phyloP scores from a whole-genome alignment of 2,888 invertebrate species.

The Papilio gigon region DNA sequence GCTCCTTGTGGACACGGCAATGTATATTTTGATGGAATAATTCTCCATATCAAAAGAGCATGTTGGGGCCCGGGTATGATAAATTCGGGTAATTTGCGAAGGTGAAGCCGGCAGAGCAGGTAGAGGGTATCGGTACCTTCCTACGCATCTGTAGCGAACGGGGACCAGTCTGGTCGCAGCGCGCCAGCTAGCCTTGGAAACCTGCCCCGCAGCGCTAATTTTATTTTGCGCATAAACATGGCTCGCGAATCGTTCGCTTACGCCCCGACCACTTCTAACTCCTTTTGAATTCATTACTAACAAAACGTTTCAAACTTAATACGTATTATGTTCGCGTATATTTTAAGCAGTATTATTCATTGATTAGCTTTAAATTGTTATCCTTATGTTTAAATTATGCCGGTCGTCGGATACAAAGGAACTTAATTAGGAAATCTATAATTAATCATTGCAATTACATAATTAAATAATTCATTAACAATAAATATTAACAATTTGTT shows the following conservation, averaged over 20 bases:
- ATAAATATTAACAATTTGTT: not conserved
- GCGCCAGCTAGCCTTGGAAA: slow-evolving; percentile 64
- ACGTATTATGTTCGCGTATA: not conserved
- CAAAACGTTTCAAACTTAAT: not conserved
- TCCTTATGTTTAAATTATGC: not conserved
- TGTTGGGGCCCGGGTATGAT: slow-evolving; percentile 10
- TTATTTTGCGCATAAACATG: slow-evolving; percentile 74
- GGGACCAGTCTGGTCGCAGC: slow-evolving; percentile 55
- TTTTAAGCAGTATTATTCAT: not conserved
- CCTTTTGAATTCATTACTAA: slow-evolving; percentile 15
- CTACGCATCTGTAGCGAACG: slow-evolving; percentile 43
- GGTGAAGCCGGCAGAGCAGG: slow-evolving; percentile 35
- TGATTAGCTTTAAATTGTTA: not conserved
- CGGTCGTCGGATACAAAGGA: not conserved
- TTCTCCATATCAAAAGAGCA: slow-evolving; percentile 27
- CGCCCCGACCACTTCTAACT: slow-evolving; percentile 52
- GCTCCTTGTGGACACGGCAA: not conserved
- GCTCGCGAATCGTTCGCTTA: slow-evolving; percentile 60
- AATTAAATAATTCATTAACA: not conserved
- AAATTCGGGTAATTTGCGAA: slow-evolving; percentile 31
- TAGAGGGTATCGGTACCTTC: slow-evolving; percentile 43
- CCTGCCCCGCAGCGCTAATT: slow-evolving; percentile 70
- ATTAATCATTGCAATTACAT: not conserved
- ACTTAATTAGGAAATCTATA: not conserved
- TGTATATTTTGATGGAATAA: slow-evolving; percentile 31